Percentiles rank a stretch among this genome's conserved stretches.
phyloP scores from a whole-genome alignment of 2,888 invertebrate genomes.

The Entomobrya multifasciata region DNA sequence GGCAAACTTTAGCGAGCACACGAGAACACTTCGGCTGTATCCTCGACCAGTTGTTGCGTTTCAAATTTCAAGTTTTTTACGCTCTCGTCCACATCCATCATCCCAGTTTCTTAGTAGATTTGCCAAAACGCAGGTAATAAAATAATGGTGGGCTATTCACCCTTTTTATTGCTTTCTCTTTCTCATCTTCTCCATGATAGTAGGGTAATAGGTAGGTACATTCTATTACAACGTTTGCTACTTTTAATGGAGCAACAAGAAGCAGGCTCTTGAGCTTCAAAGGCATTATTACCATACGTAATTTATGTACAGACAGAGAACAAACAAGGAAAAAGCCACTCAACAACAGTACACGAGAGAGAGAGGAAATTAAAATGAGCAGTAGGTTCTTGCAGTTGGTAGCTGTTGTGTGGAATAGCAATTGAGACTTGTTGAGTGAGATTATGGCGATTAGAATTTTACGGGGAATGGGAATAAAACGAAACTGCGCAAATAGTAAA shows the following conservation, averaged over 20 bases:
- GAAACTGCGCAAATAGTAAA: neutral
- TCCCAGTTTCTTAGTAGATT: conserved; percentile 95
- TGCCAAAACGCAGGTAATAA: conserved; percentile 92
- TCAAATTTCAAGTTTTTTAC: conserved; percentile 97
- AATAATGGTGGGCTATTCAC: neutral
- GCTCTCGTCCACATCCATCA: conserved; percentile 92
- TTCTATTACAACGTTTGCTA: neutral
- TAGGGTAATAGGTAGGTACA: too few relatives aligned
- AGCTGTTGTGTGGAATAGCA: too few relatives aligned
- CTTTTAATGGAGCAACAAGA: neutral
- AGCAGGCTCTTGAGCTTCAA: too few relatives aligned
- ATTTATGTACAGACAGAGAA: neutral
- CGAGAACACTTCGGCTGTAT: conserved; percentile 96
- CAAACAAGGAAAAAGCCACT: neutral
- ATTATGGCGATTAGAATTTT: neutral
- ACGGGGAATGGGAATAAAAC: neutral
- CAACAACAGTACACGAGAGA: neutral
- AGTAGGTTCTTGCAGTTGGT: neutral
- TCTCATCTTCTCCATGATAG: too few relatives aligned
- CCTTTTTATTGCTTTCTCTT: conserved; percentile 3
- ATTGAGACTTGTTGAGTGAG: neutral
- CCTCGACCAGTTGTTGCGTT: conserved; percentile 99
- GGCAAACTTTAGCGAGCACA: conserved; percentile 99
- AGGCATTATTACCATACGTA: neutral
- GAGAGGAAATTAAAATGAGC: conserved; percentile 19